Evolutionary conservation across 2,888 invertebrate species (phyloP).

Genomic region (Caenorhabditis sinica): DNA sequence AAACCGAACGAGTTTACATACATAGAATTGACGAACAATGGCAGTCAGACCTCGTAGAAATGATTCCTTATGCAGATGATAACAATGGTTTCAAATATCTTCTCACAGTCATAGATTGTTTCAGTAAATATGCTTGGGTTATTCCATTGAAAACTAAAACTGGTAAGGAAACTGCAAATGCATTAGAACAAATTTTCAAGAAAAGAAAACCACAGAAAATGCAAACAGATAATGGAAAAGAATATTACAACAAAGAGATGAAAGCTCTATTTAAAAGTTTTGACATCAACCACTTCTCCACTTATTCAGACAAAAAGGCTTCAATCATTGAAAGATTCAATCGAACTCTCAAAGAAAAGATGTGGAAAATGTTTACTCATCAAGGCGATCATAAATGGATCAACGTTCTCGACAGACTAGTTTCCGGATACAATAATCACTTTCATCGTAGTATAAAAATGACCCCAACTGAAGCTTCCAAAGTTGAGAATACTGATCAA

Average conservation of each 20-base stretch:
- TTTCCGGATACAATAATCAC: constrained; percentile 71
- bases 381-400: constrained; percentile 72
- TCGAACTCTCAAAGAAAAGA: constrained; percentile 69
- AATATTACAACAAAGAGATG: constrained; percentile 68
- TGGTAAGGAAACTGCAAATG: constrained; percentile 72
- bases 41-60: constrained; percentile 75
- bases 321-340: constrained; percentile 71
- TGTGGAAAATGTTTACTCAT: constrained; percentile 67
- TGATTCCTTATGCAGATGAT: constrained; percentile 73
- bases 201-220: constrained; percentile 71
- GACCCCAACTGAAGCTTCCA: constrained; percentile 63
- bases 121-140: constrained; percentile 73
- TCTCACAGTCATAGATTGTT: constrained; percentile 67
- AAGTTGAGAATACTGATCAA: constrained; percentile 39
- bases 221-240: constrained; percentile 74
- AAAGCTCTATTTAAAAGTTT: constrained; percentile 65
- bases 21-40: constrained; percentile 70
- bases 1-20: constrained; percentile 69
- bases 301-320: constrained; percentile 72
- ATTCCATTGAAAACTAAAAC: constrained; percentile 71
- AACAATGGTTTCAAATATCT: constrained; percentile 70
- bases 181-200: constrained; percentile 68
- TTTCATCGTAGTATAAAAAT: constrained; percentile 72
- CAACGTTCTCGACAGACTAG: constrained; percentile 64
- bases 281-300: constrained; percentile 64